Percentiles rank a stretch among this genome's conserved stretches.
Conservation (phyloP, 2,113 vertebrate genomes). For the Rhea pennata region DNA sequence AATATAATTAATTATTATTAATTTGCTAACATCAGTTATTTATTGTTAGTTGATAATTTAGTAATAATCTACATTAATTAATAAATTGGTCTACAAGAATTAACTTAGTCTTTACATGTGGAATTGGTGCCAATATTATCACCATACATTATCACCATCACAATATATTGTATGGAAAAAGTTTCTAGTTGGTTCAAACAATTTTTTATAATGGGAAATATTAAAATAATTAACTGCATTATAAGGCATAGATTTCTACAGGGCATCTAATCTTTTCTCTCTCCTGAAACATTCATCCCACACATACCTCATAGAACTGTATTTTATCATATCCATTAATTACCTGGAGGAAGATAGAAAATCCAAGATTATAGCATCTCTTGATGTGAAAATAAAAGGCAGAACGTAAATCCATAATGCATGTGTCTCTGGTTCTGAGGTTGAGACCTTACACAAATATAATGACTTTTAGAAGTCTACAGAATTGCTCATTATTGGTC, state of each 20-base stretch:
- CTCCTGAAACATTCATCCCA: neutral
- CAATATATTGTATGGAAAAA: neutral
- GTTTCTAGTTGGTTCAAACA: neutral
- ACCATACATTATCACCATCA: neutral
- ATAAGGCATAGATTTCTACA: neutral
- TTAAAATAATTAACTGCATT: neutral
- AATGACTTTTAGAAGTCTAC: neutral
- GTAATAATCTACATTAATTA: neutral
- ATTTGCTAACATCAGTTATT: neutral
- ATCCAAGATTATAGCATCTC: neutral
- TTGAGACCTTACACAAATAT: neutral
- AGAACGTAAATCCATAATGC: neutral
- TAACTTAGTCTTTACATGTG: neutral
- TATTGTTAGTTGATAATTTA: neutral
- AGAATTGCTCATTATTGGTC: conserved; percentile 1
- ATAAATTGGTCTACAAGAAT: neutral
- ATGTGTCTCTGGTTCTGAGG: neutral
- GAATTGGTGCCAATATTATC: neutral
- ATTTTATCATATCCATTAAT: neutral
- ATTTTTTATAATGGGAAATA: neutral
- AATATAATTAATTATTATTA: neutral
- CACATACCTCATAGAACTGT: neutral
- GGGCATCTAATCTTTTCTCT: neutral
- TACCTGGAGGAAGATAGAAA: neutral
- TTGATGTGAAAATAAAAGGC: neutral